Percentiles rank a stretch among this genome's conserved stretches.
Conservation (phyloP, 2,113 vertebrate genomes). For the Cervus canadensis region DNA sequence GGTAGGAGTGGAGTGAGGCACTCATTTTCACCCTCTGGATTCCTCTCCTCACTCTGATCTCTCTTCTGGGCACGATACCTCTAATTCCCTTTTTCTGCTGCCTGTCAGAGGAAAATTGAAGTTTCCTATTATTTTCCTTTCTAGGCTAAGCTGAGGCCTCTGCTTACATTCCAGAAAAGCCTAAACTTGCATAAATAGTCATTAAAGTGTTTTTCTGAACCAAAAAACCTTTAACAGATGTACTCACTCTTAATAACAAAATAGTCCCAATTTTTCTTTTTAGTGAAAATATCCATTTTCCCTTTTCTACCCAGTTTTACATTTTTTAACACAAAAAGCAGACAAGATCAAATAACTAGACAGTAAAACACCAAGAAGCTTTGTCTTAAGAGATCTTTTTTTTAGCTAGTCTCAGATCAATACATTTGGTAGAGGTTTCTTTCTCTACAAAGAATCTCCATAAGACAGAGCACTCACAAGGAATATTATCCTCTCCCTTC, state of each 20-base stretch:
- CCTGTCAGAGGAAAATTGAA: background rate
- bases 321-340: background rate
- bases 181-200: background rate
- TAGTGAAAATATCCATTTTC: background rate
- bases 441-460: background rate
- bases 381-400: background rate
- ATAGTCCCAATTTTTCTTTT: background rate
- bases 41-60: background rate
- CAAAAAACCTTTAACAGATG: background rate
- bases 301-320: background rate
- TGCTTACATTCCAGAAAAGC: background rate
- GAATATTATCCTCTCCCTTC: background rate
- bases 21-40: background rate
- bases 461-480: background rate
- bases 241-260: background rate
- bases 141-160: background rate
- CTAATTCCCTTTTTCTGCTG: background rate
- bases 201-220: background rate
- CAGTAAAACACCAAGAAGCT: background rate
- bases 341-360: slow-evolving; percentile 7
- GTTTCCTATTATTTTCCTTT: background rate
- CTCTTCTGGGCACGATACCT: background rate
- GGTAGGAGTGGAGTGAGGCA: no score
- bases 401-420: background rate
- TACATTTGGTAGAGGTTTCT: background rate